phyloP scores from a whole-genome alignment of 2,113 vertebrate species.

The Turnix velox region DNA sequence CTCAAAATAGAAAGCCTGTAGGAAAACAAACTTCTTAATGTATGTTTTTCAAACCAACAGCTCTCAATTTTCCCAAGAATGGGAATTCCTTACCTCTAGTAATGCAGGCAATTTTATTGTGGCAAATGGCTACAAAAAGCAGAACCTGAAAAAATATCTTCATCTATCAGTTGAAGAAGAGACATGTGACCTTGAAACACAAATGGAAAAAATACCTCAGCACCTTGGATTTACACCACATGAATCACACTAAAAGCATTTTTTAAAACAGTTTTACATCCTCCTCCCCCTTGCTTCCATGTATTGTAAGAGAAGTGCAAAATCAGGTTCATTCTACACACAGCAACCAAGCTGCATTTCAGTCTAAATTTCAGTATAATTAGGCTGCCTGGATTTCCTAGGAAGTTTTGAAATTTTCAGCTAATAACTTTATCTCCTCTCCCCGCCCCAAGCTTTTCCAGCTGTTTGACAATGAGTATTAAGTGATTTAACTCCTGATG shows the following conservation, averaged over 20 bases:
- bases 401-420: neutral
- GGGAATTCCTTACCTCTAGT: neutral
- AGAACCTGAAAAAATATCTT: neutral
- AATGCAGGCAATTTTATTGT: neutral
- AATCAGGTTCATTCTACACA: neutral
- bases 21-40: neutral
- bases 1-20: slow-evolving; percentile 32
- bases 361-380: neutral
- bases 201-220: neutral
- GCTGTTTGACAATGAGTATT: neutral
- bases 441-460: neutral
- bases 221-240: neutral
- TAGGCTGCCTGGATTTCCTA: neutral
- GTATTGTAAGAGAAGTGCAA: neutral
- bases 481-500: neutral
- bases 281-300: neutral
- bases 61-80: neutral
- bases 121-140: neutral
- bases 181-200: neutral
- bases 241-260: neutral
- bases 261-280: neutral
- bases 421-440: neutral
- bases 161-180: neutral
- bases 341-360: neutral
- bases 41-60: neutral